Evolutionary conservation across 1,140 invertebrate species (phyloP).

Genomic region (Drosophila varians): DNA sequence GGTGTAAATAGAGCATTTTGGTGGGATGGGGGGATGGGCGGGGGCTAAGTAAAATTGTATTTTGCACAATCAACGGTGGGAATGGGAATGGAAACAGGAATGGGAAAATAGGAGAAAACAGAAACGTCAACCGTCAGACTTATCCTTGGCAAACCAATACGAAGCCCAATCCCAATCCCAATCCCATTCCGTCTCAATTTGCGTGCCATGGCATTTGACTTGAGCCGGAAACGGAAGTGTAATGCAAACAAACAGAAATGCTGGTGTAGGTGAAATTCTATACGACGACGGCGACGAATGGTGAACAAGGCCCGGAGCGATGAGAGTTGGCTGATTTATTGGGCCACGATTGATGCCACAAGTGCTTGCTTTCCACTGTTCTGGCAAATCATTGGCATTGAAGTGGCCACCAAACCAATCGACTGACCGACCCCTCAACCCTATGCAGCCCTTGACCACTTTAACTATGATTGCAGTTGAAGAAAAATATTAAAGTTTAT

Average conservation of each 20-base stretch:
- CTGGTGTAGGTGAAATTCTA: slow-evolving; percentile 6
- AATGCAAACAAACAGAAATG: slow-evolving; percentile 47
- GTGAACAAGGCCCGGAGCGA: slow-evolving; percentile 28
- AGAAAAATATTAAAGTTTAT: neutral
- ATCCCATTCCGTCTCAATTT: slow-evolving; percentile 53
- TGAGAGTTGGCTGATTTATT: slow-evolving; percentile 61
- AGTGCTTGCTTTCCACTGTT: slow-evolving; percentile 54
- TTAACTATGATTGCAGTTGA: slow-evolving; percentile 1
- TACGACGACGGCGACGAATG: slow-evolving; percentile 7
- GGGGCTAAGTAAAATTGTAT: slow-evolving; percentile 39
- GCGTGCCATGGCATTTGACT: slow-evolving; percentile 56
- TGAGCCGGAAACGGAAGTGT: slow-evolving; percentile 63
- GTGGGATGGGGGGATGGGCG: neutral
- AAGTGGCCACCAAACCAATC: slow-evolving; percentile 42
- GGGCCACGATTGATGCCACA: slow-evolving; percentile 60
- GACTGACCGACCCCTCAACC: neutral
- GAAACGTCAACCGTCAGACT: slow-evolving; percentile 37
- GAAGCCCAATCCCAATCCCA: slow-evolving; percentile 12
- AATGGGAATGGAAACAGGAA: neutral
- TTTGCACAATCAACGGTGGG: slow-evolving; percentile 41
- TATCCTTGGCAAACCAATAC: slow-evolving; percentile 30
- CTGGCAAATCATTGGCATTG: slow-evolving; percentile 53
- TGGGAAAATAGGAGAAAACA: slow-evolving; percentile 28
- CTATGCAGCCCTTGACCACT: slow-evolving; percentile 37
- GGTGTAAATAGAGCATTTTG: neutral